phyloP scores from a whole-genome alignment of 2,888 invertebrate genomes.

The Microplitis manilae region DNA sequence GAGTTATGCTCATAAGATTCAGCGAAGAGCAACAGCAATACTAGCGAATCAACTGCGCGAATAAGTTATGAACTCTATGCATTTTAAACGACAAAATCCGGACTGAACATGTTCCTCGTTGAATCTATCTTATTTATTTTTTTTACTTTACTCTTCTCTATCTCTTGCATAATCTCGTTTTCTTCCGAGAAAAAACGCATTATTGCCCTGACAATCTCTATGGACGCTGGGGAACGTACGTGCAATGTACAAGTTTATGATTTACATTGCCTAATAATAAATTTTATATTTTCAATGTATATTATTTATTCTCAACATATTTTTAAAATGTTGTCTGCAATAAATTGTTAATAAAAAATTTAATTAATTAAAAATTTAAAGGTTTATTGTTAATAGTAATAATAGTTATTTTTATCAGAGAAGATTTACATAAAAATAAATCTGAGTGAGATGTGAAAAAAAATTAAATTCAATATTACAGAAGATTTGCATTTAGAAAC shows the following conservation, averaged over 20 bases:
- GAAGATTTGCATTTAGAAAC: background rate
- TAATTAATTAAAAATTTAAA: too few species aligned
- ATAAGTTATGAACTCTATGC: conserved; percentile 69
- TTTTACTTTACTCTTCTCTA: conserved; percentile 24
- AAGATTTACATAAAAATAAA: background rate
- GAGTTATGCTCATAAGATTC: conserved; percentile 29
- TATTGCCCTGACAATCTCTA: conserved; percentile 64
- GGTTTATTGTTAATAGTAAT: too few species aligned
- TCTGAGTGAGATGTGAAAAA: background rate
- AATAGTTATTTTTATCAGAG: too few species aligned
- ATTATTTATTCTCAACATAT: background rate
- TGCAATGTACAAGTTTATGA: conserved; percentile 40
- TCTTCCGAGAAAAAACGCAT: conserved; percentile 60
- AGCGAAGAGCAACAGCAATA: conserved; percentile 38
- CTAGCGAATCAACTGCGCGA: conserved; percentile 57
- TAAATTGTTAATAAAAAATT: too few species aligned
- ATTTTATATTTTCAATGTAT: background rate
- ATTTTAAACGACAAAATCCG: conserved; percentile 68
- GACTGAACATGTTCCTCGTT: conserved; percentile 61
- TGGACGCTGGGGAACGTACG: conserved; percentile 36
- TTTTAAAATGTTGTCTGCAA: too few species aligned
- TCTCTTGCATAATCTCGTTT: conserved; percentile 29
- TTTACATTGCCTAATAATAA: conserved; percentile 26
- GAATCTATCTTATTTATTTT: conserved; percentile 38
- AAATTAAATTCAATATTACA: background rate